Evolutionary conservation across 2,888 invertebrate species (phyloP).

Genomic region (Scaptomyza flava): DNA sequence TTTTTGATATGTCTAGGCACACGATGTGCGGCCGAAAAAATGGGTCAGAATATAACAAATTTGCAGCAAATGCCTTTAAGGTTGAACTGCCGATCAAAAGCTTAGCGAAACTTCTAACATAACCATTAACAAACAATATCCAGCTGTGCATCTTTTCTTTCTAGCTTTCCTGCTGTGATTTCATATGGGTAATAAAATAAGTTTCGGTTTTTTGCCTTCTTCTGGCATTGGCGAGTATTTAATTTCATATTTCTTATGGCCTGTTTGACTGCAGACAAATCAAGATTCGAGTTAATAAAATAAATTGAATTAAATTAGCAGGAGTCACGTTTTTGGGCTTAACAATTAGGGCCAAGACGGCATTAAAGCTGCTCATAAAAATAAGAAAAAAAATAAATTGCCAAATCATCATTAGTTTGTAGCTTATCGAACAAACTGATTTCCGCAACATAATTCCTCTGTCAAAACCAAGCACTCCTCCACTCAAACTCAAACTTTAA

Average conservation of each 20-base stretch:
- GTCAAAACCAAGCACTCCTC: slow-evolving; percentile 25
- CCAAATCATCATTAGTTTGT: slow-evolving; percentile 58
- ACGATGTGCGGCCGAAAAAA: slow-evolving; percentile 7
- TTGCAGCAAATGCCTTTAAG: slow-evolving; percentile 52
- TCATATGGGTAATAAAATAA: slow-evolving; percentile 26
- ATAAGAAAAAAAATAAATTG: slow-evolving; percentile 49
- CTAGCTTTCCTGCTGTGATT: slow-evolving; percentile 33
- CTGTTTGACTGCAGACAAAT: slow-evolving; percentile 16
- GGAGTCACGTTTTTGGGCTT: slow-evolving; percentile 64
- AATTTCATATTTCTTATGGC: slow-evolving; percentile 9
- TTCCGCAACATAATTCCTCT: slow-evolving; percentile 17
- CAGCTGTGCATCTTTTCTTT: slow-evolving; percentile 38
- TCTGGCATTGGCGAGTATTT: slow-evolving; percentile 18
- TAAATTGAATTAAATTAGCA: slow-evolving; percentile 59
- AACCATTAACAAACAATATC: slow-evolving; percentile 1
- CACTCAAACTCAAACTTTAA: slow-evolving; percentile 14
- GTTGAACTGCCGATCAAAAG: slow-evolving; percentile 14
- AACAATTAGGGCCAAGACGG: slow-evolving; percentile 52
- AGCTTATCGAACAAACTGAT: slow-evolving; percentile 43
- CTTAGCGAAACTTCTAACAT: background rate
- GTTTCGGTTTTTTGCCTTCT: slow-evolving; percentile 4
- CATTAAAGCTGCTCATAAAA: slow-evolving; percentile 39
- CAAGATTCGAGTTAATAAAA: slow-evolving; percentile 50
- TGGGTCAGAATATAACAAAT: slow-evolving; percentile 56
- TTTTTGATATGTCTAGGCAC: slow-evolving; percentile 58